phyloP scores from a whole-genome alignment of 2,797 vertebrate genomes.

The Esox lucius region DNA sequence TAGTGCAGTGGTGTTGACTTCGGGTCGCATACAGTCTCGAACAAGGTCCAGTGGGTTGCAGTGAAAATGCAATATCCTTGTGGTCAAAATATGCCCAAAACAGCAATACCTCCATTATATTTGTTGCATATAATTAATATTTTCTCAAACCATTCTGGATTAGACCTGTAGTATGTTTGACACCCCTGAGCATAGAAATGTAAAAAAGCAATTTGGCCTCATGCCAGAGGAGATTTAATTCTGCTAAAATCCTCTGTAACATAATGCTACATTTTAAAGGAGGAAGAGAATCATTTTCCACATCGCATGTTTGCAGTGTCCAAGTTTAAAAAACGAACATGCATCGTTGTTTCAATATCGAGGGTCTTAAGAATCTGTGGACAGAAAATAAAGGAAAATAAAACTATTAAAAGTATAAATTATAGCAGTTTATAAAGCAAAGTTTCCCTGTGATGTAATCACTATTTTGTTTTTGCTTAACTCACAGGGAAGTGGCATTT shows the following conservation, averaged over 20 bases:
- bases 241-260: slow-evolving; percentile 49
- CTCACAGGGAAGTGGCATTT: not conserved
- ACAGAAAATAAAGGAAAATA: not conserved
- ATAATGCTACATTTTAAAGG: slow-evolving; percentile 17
- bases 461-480: not conserved
- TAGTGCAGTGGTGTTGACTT: too few species aligned
- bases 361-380: slow-evolving; percentile 88
- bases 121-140: slow-evolving; percentile 10
- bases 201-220: slow-evolving; percentile 24
- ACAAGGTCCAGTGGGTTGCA: too few species aligned
- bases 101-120: slow-evolving; percentile 26
- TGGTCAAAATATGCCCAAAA: not conserved
- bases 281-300: slow-evolving; percentile 69
- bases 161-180: too few species aligned
- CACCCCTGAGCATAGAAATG: not conserved
- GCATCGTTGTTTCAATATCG: slow-evolving; percentile 93
- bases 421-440: not conserved
- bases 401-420: not conserved
- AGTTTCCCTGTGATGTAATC: not conserved
- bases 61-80: too few species aligned
- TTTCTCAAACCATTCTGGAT: too few species aligned
- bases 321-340: slow-evolving; percentile 88
- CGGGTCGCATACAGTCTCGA: too few species aligned
- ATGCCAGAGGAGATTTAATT: slow-evolving; percentile 13
- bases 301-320: slow-evolving; percentile 77